Conservation (phyloP, 2,797 vertebrate species). For the Scleropages formosus region DNA sequence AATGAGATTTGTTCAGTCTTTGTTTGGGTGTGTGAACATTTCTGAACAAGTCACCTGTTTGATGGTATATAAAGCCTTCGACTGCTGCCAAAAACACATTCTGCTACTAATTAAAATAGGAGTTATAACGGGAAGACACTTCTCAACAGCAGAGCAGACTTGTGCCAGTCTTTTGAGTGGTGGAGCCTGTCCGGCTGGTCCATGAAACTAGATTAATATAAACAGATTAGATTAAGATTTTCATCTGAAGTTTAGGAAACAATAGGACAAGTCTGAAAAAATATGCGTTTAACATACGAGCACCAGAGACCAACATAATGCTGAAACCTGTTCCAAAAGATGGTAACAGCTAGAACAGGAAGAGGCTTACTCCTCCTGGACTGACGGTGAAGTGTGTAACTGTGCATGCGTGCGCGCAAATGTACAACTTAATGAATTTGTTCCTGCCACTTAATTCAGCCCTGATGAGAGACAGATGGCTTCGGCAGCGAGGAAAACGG, state of each 20-base stretch:
- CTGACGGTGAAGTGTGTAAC: background rate
- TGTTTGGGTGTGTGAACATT: too few species aligned
- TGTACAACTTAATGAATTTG: constrained; percentile 67
- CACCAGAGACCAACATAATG: constrained; percentile 33
- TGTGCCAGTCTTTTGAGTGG: constrained; percentile 47
- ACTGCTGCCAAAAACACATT: too few species aligned
- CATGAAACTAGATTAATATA: constrained; percentile 59
- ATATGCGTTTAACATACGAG: constrained; percentile 44
- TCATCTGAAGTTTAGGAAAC: constrained; percentile 67
- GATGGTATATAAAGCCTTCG: too few species aligned
- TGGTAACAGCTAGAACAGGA: constrained; percentile 16
- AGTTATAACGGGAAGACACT: too few species aligned
- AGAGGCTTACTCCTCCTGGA: background rate
- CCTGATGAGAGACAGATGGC: constrained; percentile 71
- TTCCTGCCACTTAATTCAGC: constrained; percentile 63
- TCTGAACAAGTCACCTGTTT: too few species aligned
- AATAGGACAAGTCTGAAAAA: constrained; percentile 53
- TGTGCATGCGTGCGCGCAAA: constrained; percentile 25
- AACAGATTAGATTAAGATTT: constrained; percentile 64
- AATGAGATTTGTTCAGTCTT: too few species aligned
- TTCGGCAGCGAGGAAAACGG: constrained; percentile 44
- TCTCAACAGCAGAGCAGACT: constrained; percentile 57
- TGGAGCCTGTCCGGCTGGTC: constrained; percentile 47
- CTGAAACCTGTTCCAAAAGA: constrained; percentile 42
- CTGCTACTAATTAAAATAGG: too few species aligned